Evolutionary conservation across 2,888 invertebrate species (phyloP).

Genomic region (Heliconius ethilla): DNA sequence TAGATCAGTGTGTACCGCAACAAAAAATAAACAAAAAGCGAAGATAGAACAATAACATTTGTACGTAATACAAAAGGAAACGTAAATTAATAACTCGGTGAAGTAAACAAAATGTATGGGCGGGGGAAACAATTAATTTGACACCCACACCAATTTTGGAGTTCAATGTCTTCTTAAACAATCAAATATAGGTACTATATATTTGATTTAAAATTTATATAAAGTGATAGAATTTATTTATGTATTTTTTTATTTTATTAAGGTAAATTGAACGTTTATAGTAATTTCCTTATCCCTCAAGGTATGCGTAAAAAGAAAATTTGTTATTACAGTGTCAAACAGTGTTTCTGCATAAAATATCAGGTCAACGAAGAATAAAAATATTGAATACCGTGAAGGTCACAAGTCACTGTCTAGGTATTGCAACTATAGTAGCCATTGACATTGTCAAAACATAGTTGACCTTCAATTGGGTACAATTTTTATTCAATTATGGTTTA

Average conservation of each 20-base stretch:
- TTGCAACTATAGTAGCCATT: constrained; percentile 13
- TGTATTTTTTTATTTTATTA: not conserved
- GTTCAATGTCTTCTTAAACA: constrained; percentile 54
- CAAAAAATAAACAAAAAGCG: constrained; percentile 18
- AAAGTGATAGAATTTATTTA: not conserved
- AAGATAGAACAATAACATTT: constrained; percentile 27
- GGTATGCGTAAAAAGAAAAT: not conserved
- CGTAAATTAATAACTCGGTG: constrained; percentile 31
- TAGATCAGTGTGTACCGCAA: constrained; percentile 17
- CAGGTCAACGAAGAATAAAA: constrained; percentile 4
- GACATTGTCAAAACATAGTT: constrained; percentile 24
- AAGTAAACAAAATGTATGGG: constrained; percentile 56
- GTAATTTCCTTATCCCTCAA: not conserved
- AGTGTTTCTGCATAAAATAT: not conserved
- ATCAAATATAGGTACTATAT: constrained; percentile 35
- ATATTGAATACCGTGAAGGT: constrained; percentile 12
- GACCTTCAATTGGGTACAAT: constrained; percentile 16
- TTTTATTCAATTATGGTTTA: constrained; percentile 2
- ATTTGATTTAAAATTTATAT: not conserved
- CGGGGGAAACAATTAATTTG: constrained; percentile 51
- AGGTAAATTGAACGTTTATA: not conserved
- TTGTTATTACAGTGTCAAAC: not conserved
- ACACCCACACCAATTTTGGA: constrained; percentile 61
- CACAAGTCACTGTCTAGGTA: not conserved
- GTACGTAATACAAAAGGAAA: constrained; percentile 14